Base-by-base conservation (phyloP, 2,797 vertebrate species). In the Anomalospiza imberbis region DNA sequence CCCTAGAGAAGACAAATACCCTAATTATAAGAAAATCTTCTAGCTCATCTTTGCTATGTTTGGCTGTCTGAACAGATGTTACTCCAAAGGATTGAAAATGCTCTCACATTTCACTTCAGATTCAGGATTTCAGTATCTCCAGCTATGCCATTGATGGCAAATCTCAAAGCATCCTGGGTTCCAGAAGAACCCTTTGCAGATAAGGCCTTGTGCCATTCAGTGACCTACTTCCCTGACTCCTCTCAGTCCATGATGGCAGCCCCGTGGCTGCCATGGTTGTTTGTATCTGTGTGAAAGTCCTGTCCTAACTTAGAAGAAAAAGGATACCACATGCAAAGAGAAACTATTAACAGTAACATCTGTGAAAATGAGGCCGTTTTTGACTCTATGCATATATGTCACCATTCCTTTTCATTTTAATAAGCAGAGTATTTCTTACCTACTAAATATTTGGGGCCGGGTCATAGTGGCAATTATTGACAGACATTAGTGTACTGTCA, bases 401-500 rank as follows among this genome's bases (percentile, higher is more conserved):
- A 31, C 28, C 44, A 36, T 53, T 78, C 42, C 26, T 70, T 50
- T 60, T 36, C 25, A 20, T 82, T 87, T 81, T 50, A 65, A 28
- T 47, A 54, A 71, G 25, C 7, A 79, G 53, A 72, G 22, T 45
- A 74, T 50, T 82, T 80, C 31, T 70, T 71, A 9, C 17, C 25
- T 53, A 32, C 21, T 60, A 67, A 71, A 42, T 66, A 76, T 34
- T 61, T n/a, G 67, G 38, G 44, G 7, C 29, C 55, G 47, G 55
- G 24, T 40, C 42, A 66, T 47, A 13, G 17, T 1, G 4, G 13
- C 18, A 31, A 36, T 85, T 60, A 38, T 20, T 20, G 21, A 36
- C 9, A 26, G 29, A 44, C 9, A 18, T 67, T 22, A 51, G 34
- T 17, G 32, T 47, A 48, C 10, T 0, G 0, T 44, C 16, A 60